phyloP scores from a whole-genome alignment of 2,113 vertebrate species.

The Antennarius striatus region DNA sequence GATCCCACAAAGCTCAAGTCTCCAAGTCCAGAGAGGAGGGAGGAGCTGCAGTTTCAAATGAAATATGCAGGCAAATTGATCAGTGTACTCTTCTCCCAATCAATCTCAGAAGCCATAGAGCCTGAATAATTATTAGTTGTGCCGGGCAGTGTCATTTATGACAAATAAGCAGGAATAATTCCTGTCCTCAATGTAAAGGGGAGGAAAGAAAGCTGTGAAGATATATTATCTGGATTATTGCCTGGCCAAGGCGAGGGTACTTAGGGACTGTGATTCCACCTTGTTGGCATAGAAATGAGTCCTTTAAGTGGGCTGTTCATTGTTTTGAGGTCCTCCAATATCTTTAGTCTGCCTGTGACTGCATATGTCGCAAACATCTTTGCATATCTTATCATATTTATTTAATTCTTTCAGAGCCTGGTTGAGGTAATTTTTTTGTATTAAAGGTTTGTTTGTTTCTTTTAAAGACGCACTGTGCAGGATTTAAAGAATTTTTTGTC shows the following conservation, averaged over 20 bases:
- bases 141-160: constrained; percentile 73
- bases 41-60: constrained; percentile 86
- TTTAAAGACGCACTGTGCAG: not conserved
- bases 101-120: constrained; percentile 73
- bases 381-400: constrained; percentile 32
- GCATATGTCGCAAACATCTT: constrained; percentile 49
- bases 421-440: constrained; percentile 2
- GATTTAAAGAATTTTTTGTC: too few relatives aligned
- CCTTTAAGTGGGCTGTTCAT: constrained; percentile 45
- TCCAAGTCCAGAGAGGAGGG: constrained; percentile 67
- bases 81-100: constrained; percentile 74
- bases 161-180: constrained; percentile 79
- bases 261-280: constrained; percentile 62
- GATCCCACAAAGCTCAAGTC: constrained; percentile 54
- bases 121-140: constrained; percentile 80
- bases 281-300: constrained; percentile 67
- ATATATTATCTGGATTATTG: constrained; percentile 74
- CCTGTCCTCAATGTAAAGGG: constrained; percentile 57
- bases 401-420: constrained; percentile 8
- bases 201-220: constrained; percentile 66
- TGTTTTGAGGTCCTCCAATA: constrained; percentile 56
- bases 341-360: constrained; percentile 24
- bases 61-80: constrained; percentile 93
- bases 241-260: constrained; percentile 65
- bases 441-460: not conserved